phyloP scores from a whole-genome alignment of 2,797 vertebrate genomes.

The Manis pentadactyla region DNA sequence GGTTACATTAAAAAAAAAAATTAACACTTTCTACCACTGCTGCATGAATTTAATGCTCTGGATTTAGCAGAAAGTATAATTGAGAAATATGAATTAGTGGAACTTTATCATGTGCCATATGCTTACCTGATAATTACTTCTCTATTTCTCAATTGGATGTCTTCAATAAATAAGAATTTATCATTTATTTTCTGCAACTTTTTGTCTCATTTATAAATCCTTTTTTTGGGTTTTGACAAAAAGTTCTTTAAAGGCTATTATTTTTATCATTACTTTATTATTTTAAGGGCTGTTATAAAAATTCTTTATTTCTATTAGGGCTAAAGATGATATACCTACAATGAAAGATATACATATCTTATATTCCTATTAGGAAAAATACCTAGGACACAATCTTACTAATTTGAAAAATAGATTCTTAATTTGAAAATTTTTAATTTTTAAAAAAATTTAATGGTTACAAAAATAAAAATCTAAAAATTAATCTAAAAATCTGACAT shows the following conservation, averaged over 20 bases:
- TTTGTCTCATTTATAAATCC: constrained; percentile 59
- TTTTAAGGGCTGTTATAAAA: too few relatives aligned
- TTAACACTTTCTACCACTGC: constrained; percentile 67
- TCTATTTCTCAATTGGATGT: constrained; percentile 70
- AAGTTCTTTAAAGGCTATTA: constrained; percentile 1
- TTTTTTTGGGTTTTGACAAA: not conserved
- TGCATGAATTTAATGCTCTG: constrained; percentile 62
- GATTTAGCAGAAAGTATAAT: constrained; percentile 66
- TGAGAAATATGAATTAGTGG: constrained; percentile 62
- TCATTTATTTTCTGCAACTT: constrained; percentile 76
- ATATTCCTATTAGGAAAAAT: not conserved
- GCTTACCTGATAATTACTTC: constrained; percentile 69
- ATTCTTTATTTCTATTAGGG: not conserved
- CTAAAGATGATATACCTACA: not conserved
- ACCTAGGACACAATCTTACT: not conserved
- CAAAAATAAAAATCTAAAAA: too few relatives aligned
- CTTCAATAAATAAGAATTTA: constrained; percentile 79
- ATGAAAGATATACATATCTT: not conserved
- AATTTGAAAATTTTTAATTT: too few relatives aligned
- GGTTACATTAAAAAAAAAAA: constrained; percentile 34
- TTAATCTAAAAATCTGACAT: not conserved
- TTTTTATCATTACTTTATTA: too few relatives aligned
- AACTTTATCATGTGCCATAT: constrained; percentile 72
- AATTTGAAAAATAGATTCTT: too few relatives aligned
- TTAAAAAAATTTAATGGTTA: not conserved